Base-by-base conservation (phyloP, 2,797 vertebrate species). In the Rhinoraja longicauda region DNA sequence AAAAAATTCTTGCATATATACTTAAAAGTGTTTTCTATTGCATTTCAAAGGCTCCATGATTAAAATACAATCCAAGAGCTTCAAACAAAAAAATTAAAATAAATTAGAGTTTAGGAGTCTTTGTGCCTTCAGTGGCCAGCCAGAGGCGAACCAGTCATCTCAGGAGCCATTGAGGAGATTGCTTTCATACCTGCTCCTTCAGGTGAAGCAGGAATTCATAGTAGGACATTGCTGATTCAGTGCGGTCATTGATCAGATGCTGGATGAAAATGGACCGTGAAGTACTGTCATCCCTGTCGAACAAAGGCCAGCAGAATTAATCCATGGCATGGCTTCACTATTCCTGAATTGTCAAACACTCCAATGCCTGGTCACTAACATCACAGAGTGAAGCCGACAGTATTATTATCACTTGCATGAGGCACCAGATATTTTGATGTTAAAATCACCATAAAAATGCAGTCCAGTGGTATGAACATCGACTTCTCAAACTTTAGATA, bases 151-250 rank as follows among this genome's bases (percentile, higher is more conserved):
- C 29, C 59, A 64, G 84, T 32, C 84, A 13, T 88, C n/a, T 8
- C n/a, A 84, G 81, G 53, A 62, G 29, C 59, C 57, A 29, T 12
- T n/a, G n/a, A 39, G 57, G 26, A 15, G 29, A 32, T 73, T 70
- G 72, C 72, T 73, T 75, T 39, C 90, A 92, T 32, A 92, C 90
- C 12, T 39, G 90, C 19, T 92, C 90, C 39, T 92, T 92, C 70
- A 92, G 70, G 45, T 92, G 90, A 75, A 92, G 90, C 90, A 92
- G 70, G 92, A 92, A 92, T 2, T 92, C 90, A 45, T 92, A 57
- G 70, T 92, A 92, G 0, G 90, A 92, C 90, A 92, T 92, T 72
- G 90, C 64, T 12, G 90, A 53, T 13, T 92, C 90, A 26, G 39
- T 92, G 70, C 36, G 90, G 26, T 92, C 70, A 72, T 92, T 26